These are phyloP conservation scores for Margaritifera margaritifera DNA, from an alignment of 2,888 invertebrate genomes.

Conservation along the genomic window DNA sequence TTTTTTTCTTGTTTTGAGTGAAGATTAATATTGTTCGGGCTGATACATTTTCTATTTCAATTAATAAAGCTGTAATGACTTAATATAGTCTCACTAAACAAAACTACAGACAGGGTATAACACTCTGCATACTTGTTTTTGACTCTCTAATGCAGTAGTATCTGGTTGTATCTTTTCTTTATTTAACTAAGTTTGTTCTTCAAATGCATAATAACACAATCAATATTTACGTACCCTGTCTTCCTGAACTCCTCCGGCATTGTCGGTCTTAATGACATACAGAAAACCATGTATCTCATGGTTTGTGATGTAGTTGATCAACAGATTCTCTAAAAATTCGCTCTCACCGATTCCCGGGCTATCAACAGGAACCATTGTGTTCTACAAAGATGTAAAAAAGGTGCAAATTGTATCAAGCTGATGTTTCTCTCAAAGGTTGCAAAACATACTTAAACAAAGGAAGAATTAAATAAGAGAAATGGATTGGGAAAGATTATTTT, in stretches of 20 bases:
- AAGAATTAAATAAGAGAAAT: not conserved
- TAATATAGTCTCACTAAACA: too few relatives aligned
- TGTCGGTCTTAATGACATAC: conserved; percentile 66
- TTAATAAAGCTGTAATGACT: too few relatives aligned
- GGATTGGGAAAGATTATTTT: not conserved
- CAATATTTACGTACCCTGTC: conserved; percentile 55
- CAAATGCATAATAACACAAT: not conserved
- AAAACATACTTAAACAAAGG: conserved; percentile 1
- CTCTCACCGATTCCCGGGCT: conserved; percentile 68
- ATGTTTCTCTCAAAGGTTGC: conserved; percentile 2
- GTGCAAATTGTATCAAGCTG: conserved; percentile 48
- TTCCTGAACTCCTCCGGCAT: conserved; percentile 64
- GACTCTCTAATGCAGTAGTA: too few relatives aligned
- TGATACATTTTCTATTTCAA: too few relatives aligned
- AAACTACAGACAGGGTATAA: too few relatives aligned
- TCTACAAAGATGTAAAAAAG: conserved; percentile 12
- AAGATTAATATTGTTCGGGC: too few relatives aligned
- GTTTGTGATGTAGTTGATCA: conserved; percentile 54
- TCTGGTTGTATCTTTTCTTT: not conserved
- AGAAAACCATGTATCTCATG: conserved; percentile 62
- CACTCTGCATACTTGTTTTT: too few relatives aligned
- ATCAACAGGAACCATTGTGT: conserved; percentile 56
- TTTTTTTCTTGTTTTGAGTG: too few relatives aligned
- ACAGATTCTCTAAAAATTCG: conserved; percentile 56
- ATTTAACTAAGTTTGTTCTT: not conserved